Evolutionary conservation across 2,797 vertebrate species (phyloP), one percentile per base, ranked within the genome.

Genomic region (Acipenser oxyrinchus): DNA sequence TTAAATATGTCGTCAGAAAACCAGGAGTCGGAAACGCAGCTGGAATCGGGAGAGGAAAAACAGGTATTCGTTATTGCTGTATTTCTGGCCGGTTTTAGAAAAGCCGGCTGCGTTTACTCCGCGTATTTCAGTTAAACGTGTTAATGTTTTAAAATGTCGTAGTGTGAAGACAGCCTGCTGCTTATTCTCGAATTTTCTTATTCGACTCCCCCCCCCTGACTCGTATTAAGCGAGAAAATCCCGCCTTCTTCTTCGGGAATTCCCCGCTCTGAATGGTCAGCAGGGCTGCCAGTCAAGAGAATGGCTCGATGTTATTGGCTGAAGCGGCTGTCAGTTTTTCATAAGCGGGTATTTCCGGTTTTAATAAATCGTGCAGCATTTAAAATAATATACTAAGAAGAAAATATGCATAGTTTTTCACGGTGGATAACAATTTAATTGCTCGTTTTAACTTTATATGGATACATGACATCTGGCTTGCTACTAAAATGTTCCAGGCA

Each of bases 21-120:
- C 77, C 81, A 83, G 78, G 86, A 88, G 72, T 79, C 83, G 65
- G 89, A 89, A 74, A 84, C 86, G 70, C 85, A 83, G 70, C 72
- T 84, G 78, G 88, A 89, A 67, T 85, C 84, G 72, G 81, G 87
- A 72, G 87, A 88, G 72, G 89, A 91, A 79, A 91, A 87, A 81
- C 89, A 90, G 89, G 89, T 91, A 81, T 75, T 60, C 68, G 37
- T 15, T 72, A 12, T 3, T 57, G 72, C 75, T 75, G 8, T 48
- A 61, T 66, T 66, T 48, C 18, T 60, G 57, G 62, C 12, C 7
- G 18, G 10, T 68, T 51, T 55, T 11, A n/a, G 66, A 10, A 59
- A 55, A 57, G 65, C 51, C 12, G 2, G 63, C 37, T 65, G 3
- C 8, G 11, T 61, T 15, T 9, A 61, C 59, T 15, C 3, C n/a